Conservation (phyloP, 2,888 invertebrate genomes). For the Liopterus haemorrhoidalis region DNA sequence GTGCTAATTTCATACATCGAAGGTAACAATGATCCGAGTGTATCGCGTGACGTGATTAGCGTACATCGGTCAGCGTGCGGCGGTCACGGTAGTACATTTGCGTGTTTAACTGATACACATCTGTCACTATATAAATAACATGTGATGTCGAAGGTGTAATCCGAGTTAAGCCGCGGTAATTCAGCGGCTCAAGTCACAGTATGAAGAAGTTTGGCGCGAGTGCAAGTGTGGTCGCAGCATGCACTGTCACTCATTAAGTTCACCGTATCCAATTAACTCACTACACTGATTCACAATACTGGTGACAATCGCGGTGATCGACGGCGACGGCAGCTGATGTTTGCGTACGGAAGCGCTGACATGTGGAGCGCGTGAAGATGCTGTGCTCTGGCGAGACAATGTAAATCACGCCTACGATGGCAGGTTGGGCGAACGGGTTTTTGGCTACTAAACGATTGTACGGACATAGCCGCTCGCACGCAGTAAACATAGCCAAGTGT, state of each 20-base stretch:
- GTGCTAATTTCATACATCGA: slow-evolving; percentile 6
- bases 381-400: slow-evolving; percentile 8
- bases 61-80: slow-evolving; percentile 14
- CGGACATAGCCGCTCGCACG: slow-evolving; percentile 39
- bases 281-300: no score
- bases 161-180: slow-evolving; percentile 20
- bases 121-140: slow-evolving; percentile 9
- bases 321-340: not conserved
- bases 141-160: slow-evolving; percentile 5
- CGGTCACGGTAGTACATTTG: slow-evolving; percentile 8
- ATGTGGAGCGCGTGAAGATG: not conserved
- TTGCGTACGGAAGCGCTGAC: not conserved
- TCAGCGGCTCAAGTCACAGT: no score
- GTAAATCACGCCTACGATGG: slow-evolving; percentile 22
- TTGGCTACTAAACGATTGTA: slow-evolving; percentile 42
- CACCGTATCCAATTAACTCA: no score
- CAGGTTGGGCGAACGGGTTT: slow-evolving; percentile 39
- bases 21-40: slow-evolving; percentile 17
- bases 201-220: slow-evolving; percentile 11
- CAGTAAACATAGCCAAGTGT: slow-evolving; percentile 38
- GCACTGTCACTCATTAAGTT: slow-evolving; percentile 11
- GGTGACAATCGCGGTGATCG: no score
- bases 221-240: slow-evolving; percentile 8
- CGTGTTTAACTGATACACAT: slow-evolving; percentile 16
- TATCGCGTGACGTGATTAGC: slow-evolving; percentile 24